Percentiles rank a stretch among this genome's conserved stretches.
Evolutionary conservation across 2,797 vertebrate species (phyloP).

Genomic region (Tokudaia tokunoshimensis): DNA sequence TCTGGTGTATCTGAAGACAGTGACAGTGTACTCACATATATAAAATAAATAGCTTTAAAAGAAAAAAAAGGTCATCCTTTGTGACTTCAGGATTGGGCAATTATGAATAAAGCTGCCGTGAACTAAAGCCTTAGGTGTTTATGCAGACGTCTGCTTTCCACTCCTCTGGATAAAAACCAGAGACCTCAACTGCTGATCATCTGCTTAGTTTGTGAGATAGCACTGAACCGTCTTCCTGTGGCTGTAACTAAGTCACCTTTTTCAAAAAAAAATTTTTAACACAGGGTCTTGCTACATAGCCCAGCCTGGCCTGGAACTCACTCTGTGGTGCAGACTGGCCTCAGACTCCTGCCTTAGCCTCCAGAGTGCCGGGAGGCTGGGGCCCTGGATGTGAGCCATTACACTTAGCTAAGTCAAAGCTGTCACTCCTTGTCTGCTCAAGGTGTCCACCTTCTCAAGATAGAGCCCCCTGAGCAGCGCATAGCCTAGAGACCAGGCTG

Average conservation of each 20-base stretch:
- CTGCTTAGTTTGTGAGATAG: neutral
- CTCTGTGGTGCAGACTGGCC: neutral
- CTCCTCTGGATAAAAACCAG: neutral
- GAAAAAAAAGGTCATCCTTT: neutral
- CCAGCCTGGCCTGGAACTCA: neutral
- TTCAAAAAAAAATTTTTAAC: neutral
- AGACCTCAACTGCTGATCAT: neutral
- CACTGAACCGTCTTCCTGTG: neutral
- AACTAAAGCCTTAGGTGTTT: neutral
- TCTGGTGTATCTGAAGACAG: no score
- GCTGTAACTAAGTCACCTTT: neutral
- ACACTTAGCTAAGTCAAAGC: neutral
- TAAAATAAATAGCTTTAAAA: no score
- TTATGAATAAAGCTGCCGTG: neutral
- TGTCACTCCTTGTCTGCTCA: neutral
- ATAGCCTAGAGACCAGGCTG: neutral
- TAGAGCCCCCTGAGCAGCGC: neutral
- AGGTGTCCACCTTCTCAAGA: neutral
- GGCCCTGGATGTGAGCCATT: neutral
- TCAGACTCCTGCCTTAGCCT: neutral
- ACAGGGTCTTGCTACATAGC: neutral
- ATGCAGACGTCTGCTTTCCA: neutral
- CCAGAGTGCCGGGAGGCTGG: neutral
- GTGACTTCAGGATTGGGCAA: neutral
- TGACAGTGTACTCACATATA: no score